Evolutionary conservation across 2,113 vertebrate genomes (phyloP).

Genomic region (Sebastes fasciatus): DNA sequence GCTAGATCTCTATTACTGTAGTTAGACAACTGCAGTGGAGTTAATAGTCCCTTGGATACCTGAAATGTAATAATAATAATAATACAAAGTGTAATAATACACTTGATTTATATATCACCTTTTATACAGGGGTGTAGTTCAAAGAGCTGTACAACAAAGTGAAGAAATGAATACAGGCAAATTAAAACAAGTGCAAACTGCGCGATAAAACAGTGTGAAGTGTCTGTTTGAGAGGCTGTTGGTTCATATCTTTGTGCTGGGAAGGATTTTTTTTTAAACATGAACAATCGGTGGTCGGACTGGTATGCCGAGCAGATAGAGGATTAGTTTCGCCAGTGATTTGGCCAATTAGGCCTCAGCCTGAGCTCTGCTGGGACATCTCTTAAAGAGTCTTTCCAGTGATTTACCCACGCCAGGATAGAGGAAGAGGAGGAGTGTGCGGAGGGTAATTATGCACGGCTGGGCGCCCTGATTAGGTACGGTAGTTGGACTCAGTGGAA

Average conservation of each 20-base stretch:
- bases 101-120: background rate
- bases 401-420: conserved; percentile 54
- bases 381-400: conserved; percentile 55
- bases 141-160: background rate
- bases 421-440: conserved; percentile 62
- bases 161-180: no score
- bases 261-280: conserved; percentile 4
- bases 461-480: conserved; percentile 71
- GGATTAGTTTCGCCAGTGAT: conserved; percentile 69
- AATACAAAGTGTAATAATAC: background rate
- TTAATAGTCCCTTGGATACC: conserved; percentile 6
- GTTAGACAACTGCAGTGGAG: conserved; percentile 20
- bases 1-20: conserved; percentile 22
- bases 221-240: conserved; percentile 23
- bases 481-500: conserved; percentile 61
- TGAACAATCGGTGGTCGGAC: conserved; percentile 3
- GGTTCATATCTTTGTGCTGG: conserved; percentile 14
- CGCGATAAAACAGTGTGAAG: background rate
- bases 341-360: conserved; percentile 70
- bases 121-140: background rate
- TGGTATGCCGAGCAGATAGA: conserved; percentile 41
- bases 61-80: background rate
- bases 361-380: conserved; percentile 52
- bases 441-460: conserved; percentile 71
- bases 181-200: background rate